Evolutionary conservation across 2,888 invertebrate species (phyloP).

Genomic region (Myopa testacea): DNA sequence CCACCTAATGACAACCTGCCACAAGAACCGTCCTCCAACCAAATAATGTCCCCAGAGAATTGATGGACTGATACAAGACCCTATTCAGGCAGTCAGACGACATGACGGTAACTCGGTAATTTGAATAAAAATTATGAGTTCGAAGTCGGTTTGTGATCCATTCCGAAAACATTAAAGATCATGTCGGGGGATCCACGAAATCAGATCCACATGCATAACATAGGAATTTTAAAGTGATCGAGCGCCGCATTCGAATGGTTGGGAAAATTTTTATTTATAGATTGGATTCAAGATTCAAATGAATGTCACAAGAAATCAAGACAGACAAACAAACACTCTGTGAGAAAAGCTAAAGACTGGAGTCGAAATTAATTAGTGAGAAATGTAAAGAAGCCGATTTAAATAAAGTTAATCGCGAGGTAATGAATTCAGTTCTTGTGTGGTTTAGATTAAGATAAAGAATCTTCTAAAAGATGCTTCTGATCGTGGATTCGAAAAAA

Average conservation of each 20-base stretch:
- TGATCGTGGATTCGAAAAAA: too few species aligned
- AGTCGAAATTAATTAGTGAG: background rate
- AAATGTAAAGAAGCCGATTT: background rate
- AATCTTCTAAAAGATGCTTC: too few species aligned
- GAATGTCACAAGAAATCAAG: slow-evolving; percentile 21
- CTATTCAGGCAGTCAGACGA: background rate
- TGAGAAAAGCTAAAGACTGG: too few species aligned
- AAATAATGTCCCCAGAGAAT: too few species aligned
- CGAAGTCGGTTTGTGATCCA: slow-evolving; percentile 30
- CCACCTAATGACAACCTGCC: too few species aligned
- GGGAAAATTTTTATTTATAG: background rate
- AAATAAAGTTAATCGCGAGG: background rate
- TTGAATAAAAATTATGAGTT: slow-evolving; percentile 61
- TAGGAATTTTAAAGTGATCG: too few species aligned
- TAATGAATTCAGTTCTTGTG: too few species aligned
- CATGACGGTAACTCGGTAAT: slow-evolving; percentile 49
- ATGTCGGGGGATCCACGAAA: slow-evolving; percentile 17
- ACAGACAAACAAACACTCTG: background rate
- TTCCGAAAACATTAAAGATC: slow-evolving; percentile 15
- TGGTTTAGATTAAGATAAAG: too few species aligned
- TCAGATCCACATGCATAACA: background rate
- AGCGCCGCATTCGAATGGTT: background rate
- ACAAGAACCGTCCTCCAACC: too few species aligned
- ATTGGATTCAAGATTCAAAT: background rate
- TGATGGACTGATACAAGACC: too few species aligned